These are phyloP conservation scores for Drosophila pruinosa DNA, from an alignment of 1,140 invertebrate species.

Conservation along the genomic window DNA sequence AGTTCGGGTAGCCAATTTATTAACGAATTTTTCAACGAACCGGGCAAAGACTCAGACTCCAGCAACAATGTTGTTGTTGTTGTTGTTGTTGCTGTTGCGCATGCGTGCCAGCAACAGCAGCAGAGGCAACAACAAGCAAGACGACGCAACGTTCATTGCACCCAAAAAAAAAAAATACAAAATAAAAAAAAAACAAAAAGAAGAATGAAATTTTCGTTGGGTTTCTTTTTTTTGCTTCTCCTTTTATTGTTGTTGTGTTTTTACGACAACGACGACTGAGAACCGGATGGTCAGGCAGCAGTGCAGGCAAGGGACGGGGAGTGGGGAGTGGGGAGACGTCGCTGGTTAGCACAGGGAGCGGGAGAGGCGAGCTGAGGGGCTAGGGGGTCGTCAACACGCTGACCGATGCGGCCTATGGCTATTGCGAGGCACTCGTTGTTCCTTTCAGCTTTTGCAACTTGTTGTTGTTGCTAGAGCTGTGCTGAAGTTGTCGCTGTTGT, in stretches of 20 bases:
- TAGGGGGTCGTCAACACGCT: slow-evolving; percentile 40
- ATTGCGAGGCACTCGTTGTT: slow-evolving; percentile 48
- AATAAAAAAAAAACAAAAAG: slow-evolving; percentile 46
- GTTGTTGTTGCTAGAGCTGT: slow-evolving; percentile 18
- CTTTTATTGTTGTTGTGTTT: slow-evolving; percentile 27
- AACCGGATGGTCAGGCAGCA: slow-evolving; percentile 64
- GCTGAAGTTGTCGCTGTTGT: slow-evolving; percentile 29
- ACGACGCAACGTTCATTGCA: slow-evolving; percentile 75
- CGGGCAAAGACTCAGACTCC: neutral
- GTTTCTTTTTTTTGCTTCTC: slow-evolving; percentile 27
- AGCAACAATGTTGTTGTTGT: slow-evolving; percentile 47
- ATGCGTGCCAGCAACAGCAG: slow-evolving; percentile 48
- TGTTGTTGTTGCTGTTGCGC: slow-evolving; percentile 36
- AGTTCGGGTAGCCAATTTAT: slow-evolving; percentile 67
- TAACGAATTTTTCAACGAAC: slow-evolving; percentile 60
- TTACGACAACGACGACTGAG: slow-evolving; percentile 42
- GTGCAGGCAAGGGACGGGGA: neutral
- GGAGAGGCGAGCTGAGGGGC: neutral
- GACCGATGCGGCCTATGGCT: slow-evolving; percentile 50
- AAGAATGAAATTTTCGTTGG: slow-evolving; percentile 73
- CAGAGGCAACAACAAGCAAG: neutral
- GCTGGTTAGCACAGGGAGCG: neutral
- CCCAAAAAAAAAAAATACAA: slow-evolving; percentile 63
- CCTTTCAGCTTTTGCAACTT: slow-evolving; percentile 37
- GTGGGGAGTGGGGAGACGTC: neutral